phyloP scores from a whole-genome alignment of 1,140 invertebrate genomes.

The Drosophila arizonae region DNA sequence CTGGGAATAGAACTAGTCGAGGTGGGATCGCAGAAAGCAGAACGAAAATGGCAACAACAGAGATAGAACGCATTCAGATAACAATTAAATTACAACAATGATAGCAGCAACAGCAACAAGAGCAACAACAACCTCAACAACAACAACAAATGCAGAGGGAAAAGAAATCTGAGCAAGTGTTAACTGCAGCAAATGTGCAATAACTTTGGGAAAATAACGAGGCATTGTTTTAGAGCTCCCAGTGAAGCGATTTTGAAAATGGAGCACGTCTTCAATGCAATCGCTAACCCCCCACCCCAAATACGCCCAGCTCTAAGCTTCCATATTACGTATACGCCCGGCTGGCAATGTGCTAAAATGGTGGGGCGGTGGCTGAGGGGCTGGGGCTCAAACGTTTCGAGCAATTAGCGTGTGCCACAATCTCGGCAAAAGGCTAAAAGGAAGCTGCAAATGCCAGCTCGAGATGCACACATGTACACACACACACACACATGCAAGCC shows the following conservation, averaged over 20 bases:
- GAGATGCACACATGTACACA: slow-evolving; percentile 38
- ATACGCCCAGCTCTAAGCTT: background rate
- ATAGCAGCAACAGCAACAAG: background rate
- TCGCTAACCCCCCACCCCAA: background rate
- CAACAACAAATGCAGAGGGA: slow-evolving; percentile 25
- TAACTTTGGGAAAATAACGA: slow-evolving; percentile 51
- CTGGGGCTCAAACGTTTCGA: slow-evolving; percentile 53
- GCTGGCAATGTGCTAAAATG: slow-evolving; percentile 44
- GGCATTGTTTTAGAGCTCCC: slow-evolving; percentile 60
- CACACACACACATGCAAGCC: slow-evolving; percentile 42
- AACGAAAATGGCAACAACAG: slow-evolving; percentile 24
- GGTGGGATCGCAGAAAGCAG: slow-evolving; percentile 1
- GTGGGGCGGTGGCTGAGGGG: slow-evolving; percentile 18
- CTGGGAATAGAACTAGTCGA: background rate
- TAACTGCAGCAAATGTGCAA: slow-evolving; percentile 70
- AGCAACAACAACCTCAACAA: background rate
- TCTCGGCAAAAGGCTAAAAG: slow-evolving; percentile 66
- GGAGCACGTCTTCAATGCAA: slow-evolving; percentile 47
- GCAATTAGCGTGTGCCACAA: slow-evolving; percentile 77
- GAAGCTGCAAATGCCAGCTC: slow-evolving; percentile 59
- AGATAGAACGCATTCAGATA: slow-evolving; percentile 28
- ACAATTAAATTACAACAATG: slow-evolving; percentile 56
- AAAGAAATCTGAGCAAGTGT: slow-evolving; percentile 60
- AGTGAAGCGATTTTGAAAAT: slow-evolving; percentile 47
- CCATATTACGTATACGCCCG: slow-evolving; percentile 50